Percentiles rank a stretch among this genome's conserved stretches.
These are phyloP conservation scores for Palythoa heliodiscus DNA, from an alignment of 92 coral and sea anemone genomes.

Conservation along the genomic window DNA sequence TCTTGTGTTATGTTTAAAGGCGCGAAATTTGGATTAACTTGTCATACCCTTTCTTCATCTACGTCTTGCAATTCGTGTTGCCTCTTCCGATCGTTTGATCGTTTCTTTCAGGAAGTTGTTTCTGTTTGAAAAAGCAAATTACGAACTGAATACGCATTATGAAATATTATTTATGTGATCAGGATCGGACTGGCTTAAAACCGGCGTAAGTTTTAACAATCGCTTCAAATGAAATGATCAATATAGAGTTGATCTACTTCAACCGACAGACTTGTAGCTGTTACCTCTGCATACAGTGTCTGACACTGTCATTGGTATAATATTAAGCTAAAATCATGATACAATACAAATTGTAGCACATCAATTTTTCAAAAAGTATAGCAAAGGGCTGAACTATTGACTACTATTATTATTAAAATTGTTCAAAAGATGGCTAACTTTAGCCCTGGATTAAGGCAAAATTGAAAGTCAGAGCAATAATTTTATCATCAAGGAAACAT, in stretches of 20 bases:
- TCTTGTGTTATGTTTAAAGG: slow-evolving; percentile 41
- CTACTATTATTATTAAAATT: not conserved
- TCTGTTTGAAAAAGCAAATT: not conserved
- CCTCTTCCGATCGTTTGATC: slow-evolving; percentile 13
- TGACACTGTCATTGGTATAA: no score
- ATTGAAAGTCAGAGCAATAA: no score
- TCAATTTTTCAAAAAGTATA: not conserved
- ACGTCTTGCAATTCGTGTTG: no score
- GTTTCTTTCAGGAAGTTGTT: not conserved
- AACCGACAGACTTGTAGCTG: not conserved
- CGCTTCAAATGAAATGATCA: not conserved
- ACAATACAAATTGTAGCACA: not conserved
- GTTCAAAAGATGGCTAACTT: no score
- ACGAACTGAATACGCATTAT: not conserved
- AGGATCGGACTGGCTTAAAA: not conserved
- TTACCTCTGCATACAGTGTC: not conserved
- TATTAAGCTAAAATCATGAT: not conserved
- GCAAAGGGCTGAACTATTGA: not conserved
- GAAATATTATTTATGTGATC: not conserved
- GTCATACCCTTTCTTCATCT: not conserved
- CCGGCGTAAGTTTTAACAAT: not conserved
- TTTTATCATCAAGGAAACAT: no score
- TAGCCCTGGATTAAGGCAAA: no score
- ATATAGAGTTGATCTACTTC: not conserved
- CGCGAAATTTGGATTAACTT: slow-evolving; percentile 61